Base-by-base conservation (phyloP, 2,888 invertebrate genomes). In the Heteropelma amictum region DNA sequence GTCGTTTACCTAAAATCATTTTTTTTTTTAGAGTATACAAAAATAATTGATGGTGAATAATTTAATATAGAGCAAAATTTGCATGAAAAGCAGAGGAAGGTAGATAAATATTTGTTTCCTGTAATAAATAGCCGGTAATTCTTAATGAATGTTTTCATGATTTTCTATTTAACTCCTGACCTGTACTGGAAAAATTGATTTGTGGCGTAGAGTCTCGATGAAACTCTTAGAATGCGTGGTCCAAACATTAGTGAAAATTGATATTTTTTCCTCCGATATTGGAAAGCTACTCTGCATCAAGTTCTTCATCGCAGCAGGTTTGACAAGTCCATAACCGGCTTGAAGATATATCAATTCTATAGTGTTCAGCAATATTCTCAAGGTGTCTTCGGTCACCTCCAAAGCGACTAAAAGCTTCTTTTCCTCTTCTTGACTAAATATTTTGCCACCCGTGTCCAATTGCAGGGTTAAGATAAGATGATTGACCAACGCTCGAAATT, bases 111-210 rank as follows among this genome's bases (percentile, higher is more conserved):
- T n/a, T n/a, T n/a, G n/a, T n/a, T n/a, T n/a, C n/a, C n/a, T n/a
- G n/a, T n/a, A n/a, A n/a, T n/a, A n/a, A n/a, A n/a, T n/a, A n/a
- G n/a, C n/a, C n/a, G n/a, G n/a, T n/a, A n/a, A n/a, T n/a, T n/a
- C n/a, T n/a, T n/a, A n/a, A n/a, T n/a, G n/a, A n/a, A n/a, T n/a
- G n/a, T n/a, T n/a, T n/a, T n/a, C n/a, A n/a, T n/a, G n/a, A n/a
- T n/a, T n/a, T 51, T 51, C n/a, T 38, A 3, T 4, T 2, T 4
- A 3, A 40, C 8, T 17, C 56, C 68, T 74, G 77, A 87, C 87
- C 80, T 87, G 86, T 56, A 40, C 74, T 2, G 87, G 88, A 72
- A 84, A 87, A 60, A 86, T 84, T 10, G 86, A 87, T 51, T 83
- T 82, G 3, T 85, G 81, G 35, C 82, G 82, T 3, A 84, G 78